A percentile compares a stretch with the other conserved stretches of the same genome.
Evolutionary conservation across 1,140 invertebrate species (phyloP).

Genomic region (Pseudobourletiella spinata): DNA sequence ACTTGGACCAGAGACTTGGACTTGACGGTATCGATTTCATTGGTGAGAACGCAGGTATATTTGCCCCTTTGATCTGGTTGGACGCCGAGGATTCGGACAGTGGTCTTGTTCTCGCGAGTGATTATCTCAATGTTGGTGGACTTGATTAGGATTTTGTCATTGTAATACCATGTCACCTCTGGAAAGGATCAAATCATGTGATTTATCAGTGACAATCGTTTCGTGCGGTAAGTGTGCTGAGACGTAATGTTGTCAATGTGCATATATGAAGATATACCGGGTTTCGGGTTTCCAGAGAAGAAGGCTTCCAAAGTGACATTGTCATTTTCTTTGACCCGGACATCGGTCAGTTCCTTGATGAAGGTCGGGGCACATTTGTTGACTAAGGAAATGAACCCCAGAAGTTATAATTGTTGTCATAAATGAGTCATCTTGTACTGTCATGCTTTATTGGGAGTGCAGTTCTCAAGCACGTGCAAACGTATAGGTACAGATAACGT

Average conservation of each 20-base stretch:
- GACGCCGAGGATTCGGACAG: slow-evolving; percentile 59
- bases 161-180: slow-evolving; percentile 83
- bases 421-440: not conserved
- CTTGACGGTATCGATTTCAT: slow-evolving; percentile 66
- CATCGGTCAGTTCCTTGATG: slow-evolving; percentile 66
- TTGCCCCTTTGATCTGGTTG: slow-evolving; percentile 63
- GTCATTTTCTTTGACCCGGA: slow-evolving; percentile 62
- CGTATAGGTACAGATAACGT: not conserved
- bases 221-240: too few species aligned
- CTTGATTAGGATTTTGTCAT: slow-evolving; percentile 66
- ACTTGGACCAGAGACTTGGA: slow-evolving; percentile 69
- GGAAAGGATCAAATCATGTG: too few species aligned
- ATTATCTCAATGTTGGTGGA: slow-evolving; percentile 61
- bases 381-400: slow-evolving; percentile 46
- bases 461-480: not conserved
- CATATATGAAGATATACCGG: not conserved
- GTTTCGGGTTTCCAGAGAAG: slow-evolving; percentile 67
- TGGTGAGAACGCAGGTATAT: slow-evolving; percentile 77
- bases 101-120: slow-evolving; percentile 63
- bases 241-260: too few species aligned
- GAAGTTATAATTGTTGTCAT: not conserved
- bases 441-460: too few species aligned
- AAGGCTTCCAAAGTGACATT: slow-evolving; percentile 62
- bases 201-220: too few species aligned
- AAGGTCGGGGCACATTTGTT: slow-evolving; percentile 68